These are phyloP conservation scores for Agrotis clavis DNA, from an alignment of 2,888 invertebrate species.

Conservation along the genomic window DNA sequence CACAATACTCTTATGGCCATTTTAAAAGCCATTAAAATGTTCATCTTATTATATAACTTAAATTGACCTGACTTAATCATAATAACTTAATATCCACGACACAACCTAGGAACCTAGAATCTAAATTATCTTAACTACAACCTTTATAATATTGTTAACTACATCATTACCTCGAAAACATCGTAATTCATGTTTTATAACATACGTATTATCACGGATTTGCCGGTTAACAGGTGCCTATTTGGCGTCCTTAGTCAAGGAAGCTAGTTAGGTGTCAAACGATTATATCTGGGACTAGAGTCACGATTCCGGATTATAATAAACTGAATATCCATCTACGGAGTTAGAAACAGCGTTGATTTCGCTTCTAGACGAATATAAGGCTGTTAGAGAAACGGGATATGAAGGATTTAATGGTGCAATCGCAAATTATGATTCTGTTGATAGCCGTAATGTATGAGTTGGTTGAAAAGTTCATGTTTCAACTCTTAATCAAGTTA, in stretches of 20 bases:
- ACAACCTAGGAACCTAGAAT: constrained; percentile 10
- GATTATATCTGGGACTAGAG: constrained; percentile 65
- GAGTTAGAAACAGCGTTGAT: constrained; percentile 58
- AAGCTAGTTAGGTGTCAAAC: constrained; percentile 64
- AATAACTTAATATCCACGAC: constrained; percentile 12
- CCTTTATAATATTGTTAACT: constrained; percentile 32
- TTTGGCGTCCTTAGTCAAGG: constrained; percentile 59
- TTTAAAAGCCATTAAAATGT: background rate
- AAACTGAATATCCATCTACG: constrained; percentile 67
- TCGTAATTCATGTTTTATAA: constrained; percentile 50
- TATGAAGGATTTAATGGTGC: constrained; percentile 45
- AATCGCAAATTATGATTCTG: constrained; percentile 46
- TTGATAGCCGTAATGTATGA: constrained; percentile 35
- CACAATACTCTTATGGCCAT: background rate
- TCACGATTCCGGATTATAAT: constrained; percentile 73
- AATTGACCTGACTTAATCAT: background rate
- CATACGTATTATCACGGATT: constrained; percentile 44
- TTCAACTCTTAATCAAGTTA: background rate
- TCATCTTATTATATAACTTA: background rate
- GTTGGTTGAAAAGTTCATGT: constrained; percentile 14
- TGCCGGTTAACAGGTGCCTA: constrained; percentile 56
- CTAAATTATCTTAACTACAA: constrained; percentile 16
- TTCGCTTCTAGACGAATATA: constrained; percentile 51
- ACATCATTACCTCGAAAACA: constrained; percentile 46
- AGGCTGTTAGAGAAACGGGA: constrained; percentile 54